Evolutionary conservation across 2,888 invertebrate genomes (phyloP).

Genomic region (Margaritifera margaritifera): DNA sequence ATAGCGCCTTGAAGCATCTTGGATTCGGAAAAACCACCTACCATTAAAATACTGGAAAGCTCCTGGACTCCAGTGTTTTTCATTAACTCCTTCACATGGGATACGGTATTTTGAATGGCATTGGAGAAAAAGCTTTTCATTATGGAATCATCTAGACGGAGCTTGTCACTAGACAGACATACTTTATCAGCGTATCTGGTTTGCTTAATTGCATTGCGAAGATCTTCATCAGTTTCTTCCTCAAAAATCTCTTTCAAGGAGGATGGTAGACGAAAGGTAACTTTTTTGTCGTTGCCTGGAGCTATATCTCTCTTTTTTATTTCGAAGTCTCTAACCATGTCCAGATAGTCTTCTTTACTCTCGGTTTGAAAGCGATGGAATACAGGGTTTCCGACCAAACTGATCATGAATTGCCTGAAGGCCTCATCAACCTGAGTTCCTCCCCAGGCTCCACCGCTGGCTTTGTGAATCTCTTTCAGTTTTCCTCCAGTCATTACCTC

Average conservation of each 20-base stretch:
- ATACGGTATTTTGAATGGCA: constrained; percentile 18
- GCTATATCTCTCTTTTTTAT: constrained; percentile 21
- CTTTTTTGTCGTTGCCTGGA: constrained; percentile 3
- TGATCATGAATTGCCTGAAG: constrained; percentile 16
- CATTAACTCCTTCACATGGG: constrained; percentile 17
- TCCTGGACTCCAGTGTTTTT: constrained; percentile 8
- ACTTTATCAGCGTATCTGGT: not conserved
- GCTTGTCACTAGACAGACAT: constrained; percentile 13
- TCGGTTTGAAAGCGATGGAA: constrained; percentile 7
- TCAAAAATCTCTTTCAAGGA: constrained; percentile 11
- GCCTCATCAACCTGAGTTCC: constrained; percentile 24
- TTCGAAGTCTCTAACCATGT: constrained; percentile 24
- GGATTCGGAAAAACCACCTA: constrained; percentile 27
- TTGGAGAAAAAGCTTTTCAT: constrained; percentile 19
- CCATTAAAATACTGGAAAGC: constrained; percentile 13
- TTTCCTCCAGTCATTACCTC: constrained; percentile 13
- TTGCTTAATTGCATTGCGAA: not conserved
- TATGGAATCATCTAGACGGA: constrained; percentile 17
- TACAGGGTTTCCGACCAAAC: constrained; percentile 22
- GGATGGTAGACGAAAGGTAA: constrained; percentile 13
- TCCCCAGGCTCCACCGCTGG: constrained; percentile 29
- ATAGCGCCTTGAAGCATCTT: constrained; percentile 25
- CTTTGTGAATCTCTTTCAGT: constrained; percentile 19
- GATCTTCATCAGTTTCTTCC: not conserved
- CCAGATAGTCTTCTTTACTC: constrained; percentile 11